Evolutionary conservation across 2,797 vertebrate species (phyloP).

Genomic region (Delichon dasypus): DNA sequence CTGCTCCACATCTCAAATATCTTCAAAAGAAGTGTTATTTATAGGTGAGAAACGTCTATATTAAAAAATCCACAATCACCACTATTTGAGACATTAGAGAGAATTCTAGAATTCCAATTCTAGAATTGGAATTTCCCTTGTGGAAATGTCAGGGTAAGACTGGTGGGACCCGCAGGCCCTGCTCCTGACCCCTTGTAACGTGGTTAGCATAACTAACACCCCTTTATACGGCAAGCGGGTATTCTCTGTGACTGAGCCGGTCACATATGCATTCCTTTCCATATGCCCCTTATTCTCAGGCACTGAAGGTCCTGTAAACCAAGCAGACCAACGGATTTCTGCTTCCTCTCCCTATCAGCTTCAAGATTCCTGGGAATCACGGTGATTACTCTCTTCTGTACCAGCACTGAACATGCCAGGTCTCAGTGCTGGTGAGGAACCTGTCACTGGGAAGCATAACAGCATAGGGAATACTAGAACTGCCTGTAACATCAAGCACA

Average conservation of each 20-base stretch:
- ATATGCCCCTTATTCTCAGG: background rate
- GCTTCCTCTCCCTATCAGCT: background rate
- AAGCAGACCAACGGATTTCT: background rate
- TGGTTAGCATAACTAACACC: background rate
- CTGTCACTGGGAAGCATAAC: fast-evolving
- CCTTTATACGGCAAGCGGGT: background rate
- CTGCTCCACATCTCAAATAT: background rate
- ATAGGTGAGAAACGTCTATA: background rate
- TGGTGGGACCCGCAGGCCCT: fast-evolving
- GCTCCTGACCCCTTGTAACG: background rate
- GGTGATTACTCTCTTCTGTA: background rate
- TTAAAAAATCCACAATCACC: background rate
- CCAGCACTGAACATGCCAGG: background rate
- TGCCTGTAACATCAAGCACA: background rate
- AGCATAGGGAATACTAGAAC: background rate
- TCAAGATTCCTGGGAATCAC: background rate
- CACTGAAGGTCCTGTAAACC: background rate
- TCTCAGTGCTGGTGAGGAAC: background rate
- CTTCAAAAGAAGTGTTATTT: background rate
- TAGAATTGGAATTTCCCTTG: background rate
- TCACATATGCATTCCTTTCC: background rate
- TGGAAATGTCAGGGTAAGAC: background rate
- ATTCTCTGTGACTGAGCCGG: fast-evolving
- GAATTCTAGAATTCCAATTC: no score
- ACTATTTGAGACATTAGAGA: background rate